phyloP scores from a whole-genome alignment of 2,113 vertebrate genomes.

The Herpailurus yagouaroundi region DNA sequence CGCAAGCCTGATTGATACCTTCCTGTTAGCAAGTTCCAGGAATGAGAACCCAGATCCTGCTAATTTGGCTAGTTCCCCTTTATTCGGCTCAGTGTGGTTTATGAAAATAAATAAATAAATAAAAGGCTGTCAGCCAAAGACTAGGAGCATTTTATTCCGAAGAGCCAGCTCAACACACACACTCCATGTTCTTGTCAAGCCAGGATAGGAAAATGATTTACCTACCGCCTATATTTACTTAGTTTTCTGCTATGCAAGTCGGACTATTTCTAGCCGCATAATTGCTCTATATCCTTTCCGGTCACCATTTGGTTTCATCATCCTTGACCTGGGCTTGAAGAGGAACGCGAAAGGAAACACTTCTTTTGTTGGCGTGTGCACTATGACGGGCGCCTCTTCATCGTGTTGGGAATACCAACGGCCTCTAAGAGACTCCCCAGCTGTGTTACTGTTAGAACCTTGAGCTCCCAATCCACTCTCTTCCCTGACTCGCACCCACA shows the following conservation, averaged over 20 bases:
- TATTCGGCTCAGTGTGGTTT: slow-evolving; percentile 57
- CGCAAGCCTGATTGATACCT: slow-evolving; percentile 81
- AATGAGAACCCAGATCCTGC: slow-evolving; percentile 67
- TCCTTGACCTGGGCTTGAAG: background rate
- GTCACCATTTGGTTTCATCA: background rate
- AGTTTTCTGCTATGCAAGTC: slow-evolving; percentile 44
- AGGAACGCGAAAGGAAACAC: background rate
- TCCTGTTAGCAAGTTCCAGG: slow-evolving; percentile 77
- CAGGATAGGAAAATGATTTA: slow-evolving; percentile 58
- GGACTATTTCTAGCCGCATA: slow-evolving; percentile 52
- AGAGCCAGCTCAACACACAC: slow-evolving; percentile 20
- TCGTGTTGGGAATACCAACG: background rate
- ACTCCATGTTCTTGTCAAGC: slow-evolving; percentile 42
- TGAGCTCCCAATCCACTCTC: background rate
- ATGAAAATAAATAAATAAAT: slow-evolving; percentile 51
- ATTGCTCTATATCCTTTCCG: slow-evolving; percentile 48
- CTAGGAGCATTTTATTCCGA: slow-evolving; percentile 54
- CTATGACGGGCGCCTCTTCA: background rate
- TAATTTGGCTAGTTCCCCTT: slow-evolving; percentile 74
- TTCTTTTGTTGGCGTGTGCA: background rate
- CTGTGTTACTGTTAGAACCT: background rate
- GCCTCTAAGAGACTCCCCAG: background rate
- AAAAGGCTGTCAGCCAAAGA: slow-evolving; percentile 76
- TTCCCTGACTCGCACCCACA: background rate
- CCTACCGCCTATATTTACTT: slow-evolving; percentile 51